Evolutionary conservation across 92 coral and sea anemone genomes (phyloP), one percentile per base, ranked within the genome.

Genomic region (Heliopora coerulea): DNA sequence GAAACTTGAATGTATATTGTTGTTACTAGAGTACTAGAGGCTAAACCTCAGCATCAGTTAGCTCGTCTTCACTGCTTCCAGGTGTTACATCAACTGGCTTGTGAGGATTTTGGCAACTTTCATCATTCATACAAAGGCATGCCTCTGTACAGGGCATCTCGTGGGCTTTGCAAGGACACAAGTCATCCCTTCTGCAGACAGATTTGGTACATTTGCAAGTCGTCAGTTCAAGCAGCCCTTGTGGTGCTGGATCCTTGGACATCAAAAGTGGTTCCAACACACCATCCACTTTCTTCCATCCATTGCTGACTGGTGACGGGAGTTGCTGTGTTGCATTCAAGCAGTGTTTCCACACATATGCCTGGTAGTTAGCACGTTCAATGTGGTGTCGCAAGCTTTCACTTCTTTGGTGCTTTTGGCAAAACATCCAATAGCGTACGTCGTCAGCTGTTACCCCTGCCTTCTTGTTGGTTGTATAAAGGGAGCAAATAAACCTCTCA

Each of bases 191-290:
- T 58, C 48, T 80, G 74, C 88, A 80, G 13, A 58, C 68, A 6
- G 82, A 73, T 79, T 59, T 80, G 2, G 65, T 65, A 46, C 84
- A 79, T 19, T 66, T 40, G 40, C 85, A 84, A 23, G 61, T 26
- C 0, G 54, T 25, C 54, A 79, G 58, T 29, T 72, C 88, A 10
- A 56, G 62, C 17, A 84, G 32, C 6, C 84, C 60, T 44, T 49
- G 19, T 35, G 89, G 89, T 30, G 89, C 83, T 25, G 89, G 83
- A 52, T 85, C 83, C 41, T 81, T 81, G 13, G 86, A n/a, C 90
- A 86, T 86, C 79, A 77, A 52, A 11, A 56, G 23, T 32, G 84
- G 77, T 19, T 64, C 58, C 40, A 84, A 24, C 25, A 31, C 8
- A 37, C 62, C 61, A 65, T 52, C 64, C 9, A 49, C 82, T 35